Percentiles rank a stretch among this genome's conserved stretches.
These are phyloP conservation scores for Anabas testudineus DNA, from an alignment of 2,797 vertebrate species.

Conservation along the genomic window DNA sequence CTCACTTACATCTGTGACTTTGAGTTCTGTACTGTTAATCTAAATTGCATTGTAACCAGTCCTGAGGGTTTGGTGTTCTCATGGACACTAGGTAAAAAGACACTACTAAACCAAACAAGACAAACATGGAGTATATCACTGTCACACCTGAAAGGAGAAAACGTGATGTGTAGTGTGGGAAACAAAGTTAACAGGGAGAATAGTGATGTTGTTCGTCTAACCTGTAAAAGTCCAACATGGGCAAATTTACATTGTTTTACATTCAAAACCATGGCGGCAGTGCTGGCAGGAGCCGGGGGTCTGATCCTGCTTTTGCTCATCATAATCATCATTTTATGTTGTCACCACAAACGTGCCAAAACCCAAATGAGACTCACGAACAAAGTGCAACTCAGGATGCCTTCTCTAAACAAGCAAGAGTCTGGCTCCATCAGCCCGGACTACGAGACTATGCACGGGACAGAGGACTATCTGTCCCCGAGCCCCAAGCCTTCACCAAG, in stretches of 20 bases:
- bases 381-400: constrained; percentile 33
- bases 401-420: constrained; percentile 22
- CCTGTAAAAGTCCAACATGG: constrained; percentile 38
- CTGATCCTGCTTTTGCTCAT: constrained; percentile 61
- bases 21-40: constrained; percentile 33
- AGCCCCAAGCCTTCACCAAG: constrained; percentile 22
- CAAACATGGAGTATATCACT: constrained; percentile 58
- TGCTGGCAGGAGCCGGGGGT: constrained; percentile 44
- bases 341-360: constrained; percentile 16
- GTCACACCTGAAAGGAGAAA: constrained; percentile 29
- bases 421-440: background rate
- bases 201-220: constrained; percentile 51
- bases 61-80: constrained; percentile 57
- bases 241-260: constrained; percentile 47
- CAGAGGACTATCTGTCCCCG: background rate
- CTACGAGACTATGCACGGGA: constrained; percentile 61
- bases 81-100: constrained; percentile 58
- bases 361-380: background rate
- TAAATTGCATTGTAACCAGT: constrained; percentile 52
- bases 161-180: constrained; percentile 55
- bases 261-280: constrained; percentile 3
- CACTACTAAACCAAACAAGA: constrained; percentile 44
- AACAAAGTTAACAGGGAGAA: constrained; percentile 61
- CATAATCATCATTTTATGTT: constrained; percentile 40
- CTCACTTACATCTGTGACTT: constrained; percentile 64